These are phyloP conservation scores for Heliconius aoede DNA, from an alignment of 2,888 invertebrate genomes.

Conservation along the genomic window DNA sequence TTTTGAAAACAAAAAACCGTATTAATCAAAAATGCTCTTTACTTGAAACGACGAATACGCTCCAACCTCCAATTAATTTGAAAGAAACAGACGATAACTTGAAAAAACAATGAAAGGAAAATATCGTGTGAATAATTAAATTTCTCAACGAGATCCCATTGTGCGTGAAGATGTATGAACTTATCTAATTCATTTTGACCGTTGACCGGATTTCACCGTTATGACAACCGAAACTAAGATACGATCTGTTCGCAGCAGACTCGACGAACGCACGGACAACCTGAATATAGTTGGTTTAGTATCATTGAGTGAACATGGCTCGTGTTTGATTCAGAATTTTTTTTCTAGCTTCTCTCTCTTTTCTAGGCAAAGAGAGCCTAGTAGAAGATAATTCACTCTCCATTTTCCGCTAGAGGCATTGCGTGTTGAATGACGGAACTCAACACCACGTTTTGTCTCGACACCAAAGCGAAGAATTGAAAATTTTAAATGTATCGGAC, in stretches of 20 bases:
- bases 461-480: too few species aligned
- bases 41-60: slow-evolving; percentile 15
- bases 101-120: slow-evolving; percentile 48
- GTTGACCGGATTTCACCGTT: slow-evolving; percentile 48
- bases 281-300: neutral
- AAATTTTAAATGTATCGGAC: too few species aligned
- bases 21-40: slow-evolving; percentile 16
- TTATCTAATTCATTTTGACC: slow-evolving; percentile 50
- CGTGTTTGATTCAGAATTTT: neutral
- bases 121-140: slow-evolving; percentile 64
- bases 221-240: slow-evolving; percentile 30
- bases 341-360: too few species aligned
- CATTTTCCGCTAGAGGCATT: too few species aligned
- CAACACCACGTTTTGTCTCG: too few species aligned
- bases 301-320: neutral
- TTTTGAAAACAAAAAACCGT: neutral
- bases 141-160: slow-evolving; percentile 65
- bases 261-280: neutral
- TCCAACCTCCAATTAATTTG: slow-evolving; percentile 17
- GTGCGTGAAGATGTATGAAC: slow-evolving; percentile 57
- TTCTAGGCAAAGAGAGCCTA: too few species aligned
- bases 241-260: slow-evolving; percentile 15
- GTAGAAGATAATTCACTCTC: too few species aligned
- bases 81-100: slow-evolving; percentile 33
- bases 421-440: too few species aligned